Percentiles rank a stretch among this genome's conserved stretches.
phyloP scores from a whole-genome alignment of 2,797 vertebrate species.

The Xenops minutus region DNA sequence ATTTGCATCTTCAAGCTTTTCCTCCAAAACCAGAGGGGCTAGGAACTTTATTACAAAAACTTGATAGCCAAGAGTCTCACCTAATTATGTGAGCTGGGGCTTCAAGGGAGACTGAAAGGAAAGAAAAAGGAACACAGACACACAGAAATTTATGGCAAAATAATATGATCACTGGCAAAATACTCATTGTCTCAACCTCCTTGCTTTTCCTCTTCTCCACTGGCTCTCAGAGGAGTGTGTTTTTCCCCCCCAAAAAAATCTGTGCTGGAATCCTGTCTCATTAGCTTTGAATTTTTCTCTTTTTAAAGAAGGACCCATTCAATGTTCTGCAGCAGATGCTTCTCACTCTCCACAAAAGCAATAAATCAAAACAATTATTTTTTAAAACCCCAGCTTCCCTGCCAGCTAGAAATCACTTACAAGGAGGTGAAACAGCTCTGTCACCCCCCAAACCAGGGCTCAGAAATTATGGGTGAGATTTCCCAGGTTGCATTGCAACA shows the following conservation, averaged over 20 bases:
- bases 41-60: neutral
- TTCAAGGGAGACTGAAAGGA: neutral
- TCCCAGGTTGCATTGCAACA: neutral
- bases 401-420: neutral
- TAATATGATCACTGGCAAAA: neutral
- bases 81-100: neutral
- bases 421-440: neutral
- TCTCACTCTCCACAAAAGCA: neutral
- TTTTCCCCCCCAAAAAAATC: rapidly evolving
- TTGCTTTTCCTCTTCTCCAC: neutral
- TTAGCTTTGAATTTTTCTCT: neutral
- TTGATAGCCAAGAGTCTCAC: conserved; percentile 2
- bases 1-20: neutral
- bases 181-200: neutral
- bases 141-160: neutral
- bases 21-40: neutral
- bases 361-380: neutral
- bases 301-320: neutral
- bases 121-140: neutral
- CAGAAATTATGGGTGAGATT: neutral
- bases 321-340: neutral
- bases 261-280: neutral
- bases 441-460: neutral
- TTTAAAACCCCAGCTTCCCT: neutral
- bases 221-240: rapidly evolving